phyloP scores from a whole-genome alignment of 2,797 vertebrate genomes.

The Enteromius paludinosus region DNA sequence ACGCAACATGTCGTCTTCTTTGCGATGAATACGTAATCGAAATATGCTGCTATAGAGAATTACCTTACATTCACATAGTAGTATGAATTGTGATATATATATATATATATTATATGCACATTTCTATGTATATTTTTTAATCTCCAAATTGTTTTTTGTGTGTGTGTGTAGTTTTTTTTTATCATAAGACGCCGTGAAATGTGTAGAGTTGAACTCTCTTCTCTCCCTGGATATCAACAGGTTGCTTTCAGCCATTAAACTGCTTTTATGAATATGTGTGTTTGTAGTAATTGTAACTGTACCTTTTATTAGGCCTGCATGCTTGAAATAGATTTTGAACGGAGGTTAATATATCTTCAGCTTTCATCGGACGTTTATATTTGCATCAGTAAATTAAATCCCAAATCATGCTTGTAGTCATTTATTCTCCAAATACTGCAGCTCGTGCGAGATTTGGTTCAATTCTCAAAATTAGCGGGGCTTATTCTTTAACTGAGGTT shows the following conservation, averaged over 20 bases:
- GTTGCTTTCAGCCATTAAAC: neutral
- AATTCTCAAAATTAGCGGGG: neutral
- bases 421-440: neutral
- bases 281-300: neutral
- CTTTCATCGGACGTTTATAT: neutral
- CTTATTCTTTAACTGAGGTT: neutral
- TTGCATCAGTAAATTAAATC: neutral
- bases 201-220: neutral
- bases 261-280: neutral
- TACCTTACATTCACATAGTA: neutral
- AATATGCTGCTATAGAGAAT: neutral
- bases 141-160: neutral
- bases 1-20: neutral
- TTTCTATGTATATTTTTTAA: neutral
- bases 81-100: neutral
- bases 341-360: neutral
- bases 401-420: neutral
- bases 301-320: neutral
- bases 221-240: constrained; percentile 9
- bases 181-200: too few species aligned
- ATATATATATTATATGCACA: too few species aligned
- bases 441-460: too few species aligned
- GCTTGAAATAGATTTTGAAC: neutral
- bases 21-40: neutral
- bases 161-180: neutral